These are phyloP conservation scores for Geothlypis trichas DNA, from an alignment of 2,113 vertebrate species.

Conservation along the genomic window DNA sequence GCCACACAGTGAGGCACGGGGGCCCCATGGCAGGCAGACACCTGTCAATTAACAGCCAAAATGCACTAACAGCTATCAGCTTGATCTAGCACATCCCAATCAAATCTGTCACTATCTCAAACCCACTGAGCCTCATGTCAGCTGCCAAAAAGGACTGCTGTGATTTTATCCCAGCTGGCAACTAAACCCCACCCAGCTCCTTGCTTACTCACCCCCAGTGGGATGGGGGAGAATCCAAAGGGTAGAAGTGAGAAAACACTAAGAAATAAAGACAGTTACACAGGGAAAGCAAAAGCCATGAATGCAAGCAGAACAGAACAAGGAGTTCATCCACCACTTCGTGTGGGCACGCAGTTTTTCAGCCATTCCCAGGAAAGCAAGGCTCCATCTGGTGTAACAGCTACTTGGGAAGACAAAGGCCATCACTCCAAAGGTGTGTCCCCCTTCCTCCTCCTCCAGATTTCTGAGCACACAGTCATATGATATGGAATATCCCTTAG, in stretches of 20 bases:
- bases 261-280: background rate
- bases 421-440: background rate
- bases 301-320: background rate
- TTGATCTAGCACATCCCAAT: background rate
- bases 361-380: background rate
- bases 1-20: background rate
- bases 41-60: background rate
- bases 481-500: background rate
- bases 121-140: accelerated
- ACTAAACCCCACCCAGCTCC: background rate
- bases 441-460: background rate
- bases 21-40: background rate
- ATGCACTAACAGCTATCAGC: background rate
- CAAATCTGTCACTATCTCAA: background rate
- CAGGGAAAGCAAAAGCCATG: background rate
- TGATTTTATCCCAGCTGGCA: background rate
- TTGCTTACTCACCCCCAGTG: no score
- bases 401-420: background rate
- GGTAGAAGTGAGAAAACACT: background rate
- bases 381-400: accelerated
- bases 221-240: background rate
- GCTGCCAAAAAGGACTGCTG: background rate
- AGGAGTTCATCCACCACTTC: background rate
- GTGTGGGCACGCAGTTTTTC: background rate
- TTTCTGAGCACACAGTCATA: background rate